Conservation (phyloP, 2,888 invertebrate species). For the Athalia cordata region DNA sequence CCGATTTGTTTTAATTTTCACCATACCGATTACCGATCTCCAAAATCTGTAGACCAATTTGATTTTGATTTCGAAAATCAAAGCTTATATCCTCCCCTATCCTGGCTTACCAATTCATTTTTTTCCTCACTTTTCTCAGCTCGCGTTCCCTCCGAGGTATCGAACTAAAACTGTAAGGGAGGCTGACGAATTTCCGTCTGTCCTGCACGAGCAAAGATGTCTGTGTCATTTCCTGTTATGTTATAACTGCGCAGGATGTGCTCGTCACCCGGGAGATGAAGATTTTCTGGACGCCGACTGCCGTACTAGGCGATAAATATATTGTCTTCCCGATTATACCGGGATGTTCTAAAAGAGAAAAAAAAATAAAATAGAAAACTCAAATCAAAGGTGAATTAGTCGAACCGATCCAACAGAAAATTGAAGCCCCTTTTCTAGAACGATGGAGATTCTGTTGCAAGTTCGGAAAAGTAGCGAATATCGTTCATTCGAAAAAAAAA, state of each 20-base stretch:
- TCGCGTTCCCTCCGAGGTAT: background rate
- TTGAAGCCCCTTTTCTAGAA: too few relatives aligned
- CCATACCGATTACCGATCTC: too few relatives aligned
- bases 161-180: conserved; percentile 1
- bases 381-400: too few relatives aligned
- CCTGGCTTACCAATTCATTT: background rate
- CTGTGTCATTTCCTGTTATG: conserved; percentile 39
- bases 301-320: background rate
- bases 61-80: too few relatives aligned
- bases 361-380: background rate
- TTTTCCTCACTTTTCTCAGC: background rate
- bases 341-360: background rate
- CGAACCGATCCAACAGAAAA: too few relatives aligned
- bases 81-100: too few relatives aligned
- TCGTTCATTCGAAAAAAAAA: background rate
- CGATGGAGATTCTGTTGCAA: too few relatives aligned
- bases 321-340: background rate
- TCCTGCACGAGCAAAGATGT: conserved; percentile 9
- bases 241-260: conserved; percentile 37
- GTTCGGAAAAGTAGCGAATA: too few relatives aligned
- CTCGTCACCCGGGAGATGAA: conserved; percentile 28
- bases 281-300: background rate
- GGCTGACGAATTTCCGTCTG: conserved; percentile 33
- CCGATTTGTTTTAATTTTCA: too few relatives aligned
- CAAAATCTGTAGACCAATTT: too few relatives aligned